Conservation (phyloP, 1,140 invertebrate genomes). For the Muscidifurax raptorellus region DNA sequence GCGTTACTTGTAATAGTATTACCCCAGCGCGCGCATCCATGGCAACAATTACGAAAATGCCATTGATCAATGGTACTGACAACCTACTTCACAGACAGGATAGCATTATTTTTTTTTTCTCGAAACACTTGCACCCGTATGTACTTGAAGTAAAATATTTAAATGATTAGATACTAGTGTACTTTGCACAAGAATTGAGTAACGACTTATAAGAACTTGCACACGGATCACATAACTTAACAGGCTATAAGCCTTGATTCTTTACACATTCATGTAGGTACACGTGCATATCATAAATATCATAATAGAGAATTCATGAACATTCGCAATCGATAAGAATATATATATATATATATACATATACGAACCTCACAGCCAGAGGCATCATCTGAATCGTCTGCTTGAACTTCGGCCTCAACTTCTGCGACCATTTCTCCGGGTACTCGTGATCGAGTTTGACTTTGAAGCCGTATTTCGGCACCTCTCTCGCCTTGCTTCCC, state of each 20-base stretch:
- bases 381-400: slow-evolving; percentile 81
- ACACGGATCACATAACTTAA: no score
- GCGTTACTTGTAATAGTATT: no score
- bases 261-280: background rate
- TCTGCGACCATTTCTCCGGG: slow-evolving; percentile 84
- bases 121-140: background rate
- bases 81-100: background rate
- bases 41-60: no score
- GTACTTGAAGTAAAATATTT: background rate
- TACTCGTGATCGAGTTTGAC: slow-evolving; percentile 85
- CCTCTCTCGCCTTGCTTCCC: background rate
- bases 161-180: background rate
- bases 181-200: background rate
- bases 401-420: slow-evolving; percentile 79
- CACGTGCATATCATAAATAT: background rate
- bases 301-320: background rate
- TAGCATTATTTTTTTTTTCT: no score
- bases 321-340: background rate
- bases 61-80: no score
- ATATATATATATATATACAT: background rate
- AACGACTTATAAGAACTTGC: background rate
- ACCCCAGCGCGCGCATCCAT: no score
- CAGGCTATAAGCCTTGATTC: background rate
- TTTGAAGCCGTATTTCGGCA: slow-evolving; percentile 82
- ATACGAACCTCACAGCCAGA: slow-evolving; percentile 66